Conservation (phyloP, 1,140 invertebrate genomes). For the Meloidogyne exigua region DNA sequence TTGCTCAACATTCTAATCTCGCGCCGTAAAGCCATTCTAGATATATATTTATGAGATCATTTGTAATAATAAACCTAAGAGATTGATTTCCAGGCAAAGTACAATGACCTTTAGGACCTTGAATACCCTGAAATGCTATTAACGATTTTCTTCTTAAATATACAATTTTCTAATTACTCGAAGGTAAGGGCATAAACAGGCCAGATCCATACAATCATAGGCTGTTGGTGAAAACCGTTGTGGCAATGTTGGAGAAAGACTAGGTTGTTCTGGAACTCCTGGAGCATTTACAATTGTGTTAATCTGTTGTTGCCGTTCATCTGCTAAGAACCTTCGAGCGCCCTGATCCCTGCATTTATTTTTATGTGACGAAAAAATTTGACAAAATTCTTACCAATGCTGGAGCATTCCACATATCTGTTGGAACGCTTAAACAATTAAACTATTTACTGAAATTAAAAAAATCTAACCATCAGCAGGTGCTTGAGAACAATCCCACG, state of each 20-base stretch:
- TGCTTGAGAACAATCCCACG: slow-evolving; percentile 11
- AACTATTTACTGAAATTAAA: background rate
- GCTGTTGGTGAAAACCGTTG: slow-evolving; percentile 26
- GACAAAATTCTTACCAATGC: too few relatives aligned
- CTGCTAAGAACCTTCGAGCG: slow-evolving; percentile 36
- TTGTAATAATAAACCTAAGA: slow-evolving; percentile 19
- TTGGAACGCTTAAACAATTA: slow-evolving; percentile 40
- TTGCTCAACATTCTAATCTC: slow-evolving; percentile 65
- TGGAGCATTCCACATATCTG: slow-evolving; percentile 40
- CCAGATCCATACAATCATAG: slow-evolving; percentile 31
- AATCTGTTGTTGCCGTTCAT: slow-evolving; percentile 34
- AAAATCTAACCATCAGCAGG: slow-evolving; percentile 10
- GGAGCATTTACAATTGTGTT: slow-evolving; percentile 47
- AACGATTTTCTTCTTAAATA: background rate
- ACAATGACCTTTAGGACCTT: slow-evolving; percentile 53
- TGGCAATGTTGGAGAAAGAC: slow-evolving; percentile 39
- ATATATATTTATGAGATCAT: too few relatives aligned
- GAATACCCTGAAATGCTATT: slow-evolving; percentile 39
- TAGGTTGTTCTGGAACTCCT: slow-evolving; percentile 49
- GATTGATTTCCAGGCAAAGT: slow-evolving; percentile 47
- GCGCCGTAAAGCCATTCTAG: slow-evolving; percentile 53
- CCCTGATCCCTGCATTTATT: slow-evolving; percentile 15
- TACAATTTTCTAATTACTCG: slow-evolving; percentile 18
- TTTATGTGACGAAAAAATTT: too few relatives aligned
- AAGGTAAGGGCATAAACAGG: slow-evolving; percentile 32